A percentile compares a stretch with the other conserved stretches of the same genome.
Evolutionary conservation across 2,888 invertebrate species (phyloP).

Genomic region (Theodoxus fluviatilis): DNA sequence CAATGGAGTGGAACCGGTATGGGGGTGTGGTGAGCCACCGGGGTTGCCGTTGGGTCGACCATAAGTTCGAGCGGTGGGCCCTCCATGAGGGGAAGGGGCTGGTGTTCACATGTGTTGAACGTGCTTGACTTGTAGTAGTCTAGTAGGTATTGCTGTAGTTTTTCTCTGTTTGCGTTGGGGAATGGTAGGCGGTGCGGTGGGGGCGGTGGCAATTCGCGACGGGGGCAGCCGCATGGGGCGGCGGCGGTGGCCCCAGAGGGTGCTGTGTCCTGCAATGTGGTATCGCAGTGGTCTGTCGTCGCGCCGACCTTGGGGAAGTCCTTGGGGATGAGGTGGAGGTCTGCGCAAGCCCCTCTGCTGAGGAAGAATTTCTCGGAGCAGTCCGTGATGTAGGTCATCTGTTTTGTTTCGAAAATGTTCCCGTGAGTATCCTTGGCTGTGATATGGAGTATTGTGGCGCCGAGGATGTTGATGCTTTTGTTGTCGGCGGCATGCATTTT

Average conservation of each 20-base stretch:
- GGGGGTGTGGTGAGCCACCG: constrained; percentile 43
- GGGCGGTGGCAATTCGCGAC: constrained; percentile 31
- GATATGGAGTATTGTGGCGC: constrained; percentile 40
- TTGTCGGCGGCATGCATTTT: constrained; percentile 45
- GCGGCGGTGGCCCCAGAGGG: constrained; percentile 16
- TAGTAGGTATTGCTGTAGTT: constrained; percentile 36
- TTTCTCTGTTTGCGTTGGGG: constrained; percentile 34
- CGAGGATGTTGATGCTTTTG: constrained; percentile 41
- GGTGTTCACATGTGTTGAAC: constrained; percentile 47
- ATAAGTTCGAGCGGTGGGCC: constrained; percentile 40
- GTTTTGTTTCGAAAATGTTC: constrained; percentile 33
- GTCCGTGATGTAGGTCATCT: constrained; percentile 45
- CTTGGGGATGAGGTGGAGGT: constrained; percentile 37
- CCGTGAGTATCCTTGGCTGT: constrained; percentile 26
- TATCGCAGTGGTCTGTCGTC: too few relatives aligned
- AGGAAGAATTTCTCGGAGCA: constrained; percentile 41
- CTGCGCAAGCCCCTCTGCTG: constrained; percentile 40
- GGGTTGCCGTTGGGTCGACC: constrained; percentile 40
- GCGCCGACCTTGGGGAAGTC: constrained; percentile 33
- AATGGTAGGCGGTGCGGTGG: constrained; percentile 35
- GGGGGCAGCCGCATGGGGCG: constrained; percentile 27
- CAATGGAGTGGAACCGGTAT: constrained; percentile 49
- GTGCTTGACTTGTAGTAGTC: constrained; percentile 41
- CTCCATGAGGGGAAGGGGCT: constrained; percentile 38
- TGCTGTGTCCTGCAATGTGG: too few relatives aligned